These are phyloP conservation scores for Oegoconia quadripuncta DNA, from an alignment of 2,888 invertebrate species.

Conservation along the genomic window DNA sequence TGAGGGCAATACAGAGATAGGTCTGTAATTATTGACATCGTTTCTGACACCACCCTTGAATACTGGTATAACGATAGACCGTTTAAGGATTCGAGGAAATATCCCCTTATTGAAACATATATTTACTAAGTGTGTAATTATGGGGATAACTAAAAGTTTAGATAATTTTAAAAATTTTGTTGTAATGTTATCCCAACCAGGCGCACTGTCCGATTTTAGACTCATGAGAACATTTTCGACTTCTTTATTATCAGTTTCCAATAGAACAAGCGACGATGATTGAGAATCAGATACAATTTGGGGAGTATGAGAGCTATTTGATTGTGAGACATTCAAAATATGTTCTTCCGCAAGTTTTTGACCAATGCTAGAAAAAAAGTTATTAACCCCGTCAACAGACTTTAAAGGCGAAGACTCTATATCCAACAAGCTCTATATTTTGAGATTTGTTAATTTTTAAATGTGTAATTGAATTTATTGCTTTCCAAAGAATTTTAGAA, in stretches of 20 bases:
- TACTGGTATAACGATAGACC: too few relatives aligned
- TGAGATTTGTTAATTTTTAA: background rate
- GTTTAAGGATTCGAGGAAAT: background rate
- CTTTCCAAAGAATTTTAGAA: conserved; percentile 6
- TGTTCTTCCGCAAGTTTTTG: background rate
- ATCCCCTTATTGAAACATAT: background rate
- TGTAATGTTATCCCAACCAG: background rate
- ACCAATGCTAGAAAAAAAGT: conserved; percentile 1
- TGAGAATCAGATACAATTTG: too few relatives aligned
- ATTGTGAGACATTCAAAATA: too few relatives aligned
- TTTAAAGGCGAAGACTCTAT: background rate
- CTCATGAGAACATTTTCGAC: background rate
- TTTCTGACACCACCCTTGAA: conserved; percentile 5
- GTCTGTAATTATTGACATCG: too few relatives aligned
- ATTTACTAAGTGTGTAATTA: background rate
- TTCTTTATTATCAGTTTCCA: background rate
- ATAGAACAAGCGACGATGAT: background rate
- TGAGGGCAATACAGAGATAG: conserved; percentile 4
- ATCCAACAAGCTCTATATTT: background rate
- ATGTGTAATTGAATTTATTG: conserved; percentile 4
- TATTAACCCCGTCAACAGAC: background rate
- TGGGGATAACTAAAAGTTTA: background rate
- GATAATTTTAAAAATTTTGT: background rate
- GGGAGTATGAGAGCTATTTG: background rate
- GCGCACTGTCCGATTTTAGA: too few relatives aligned